phyloP scores from a whole-genome alignment of 2,113 vertebrate species.

The Cygnus buccinator region DNA sequence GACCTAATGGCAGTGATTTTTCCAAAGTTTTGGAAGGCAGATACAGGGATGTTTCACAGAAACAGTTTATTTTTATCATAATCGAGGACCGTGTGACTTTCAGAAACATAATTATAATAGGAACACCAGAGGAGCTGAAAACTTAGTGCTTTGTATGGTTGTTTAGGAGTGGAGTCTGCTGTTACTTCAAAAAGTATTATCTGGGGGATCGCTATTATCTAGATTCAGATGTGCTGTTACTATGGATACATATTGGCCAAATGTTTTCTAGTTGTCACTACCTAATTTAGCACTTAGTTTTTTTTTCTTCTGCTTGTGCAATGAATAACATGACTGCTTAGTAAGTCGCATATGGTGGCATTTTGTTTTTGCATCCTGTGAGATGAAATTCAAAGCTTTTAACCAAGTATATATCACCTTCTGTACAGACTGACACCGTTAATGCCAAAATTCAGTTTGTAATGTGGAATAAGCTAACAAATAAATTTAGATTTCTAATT shows the following conservation, averaged over 20 bases:
- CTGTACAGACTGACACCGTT: background rate
- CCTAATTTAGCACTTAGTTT: background rate
- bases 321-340: background rate
- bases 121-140: background rate
- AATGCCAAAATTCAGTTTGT: background rate
- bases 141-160: background rate
- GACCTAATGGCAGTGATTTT: background rate
- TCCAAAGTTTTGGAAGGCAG: background rate
- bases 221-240: background rate
- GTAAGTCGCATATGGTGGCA: background rate
- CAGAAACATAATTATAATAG: background rate
- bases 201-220: background rate
- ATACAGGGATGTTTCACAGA: background rate
- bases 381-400: background rate
- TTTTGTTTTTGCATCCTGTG: background rate
- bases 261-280: background rate
- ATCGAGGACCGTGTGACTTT: background rate
- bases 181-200: background rate
- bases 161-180: background rate
- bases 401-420: background rate
- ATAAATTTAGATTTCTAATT: constrained; percentile 3
- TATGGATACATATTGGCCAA: background rate
- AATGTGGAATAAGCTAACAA: background rate
- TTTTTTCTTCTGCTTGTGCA: background rate
- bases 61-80: background rate